Conservation (phyloP, 2,888 invertebrate genomes). For the Rugalucina vietnamica region DNA sequence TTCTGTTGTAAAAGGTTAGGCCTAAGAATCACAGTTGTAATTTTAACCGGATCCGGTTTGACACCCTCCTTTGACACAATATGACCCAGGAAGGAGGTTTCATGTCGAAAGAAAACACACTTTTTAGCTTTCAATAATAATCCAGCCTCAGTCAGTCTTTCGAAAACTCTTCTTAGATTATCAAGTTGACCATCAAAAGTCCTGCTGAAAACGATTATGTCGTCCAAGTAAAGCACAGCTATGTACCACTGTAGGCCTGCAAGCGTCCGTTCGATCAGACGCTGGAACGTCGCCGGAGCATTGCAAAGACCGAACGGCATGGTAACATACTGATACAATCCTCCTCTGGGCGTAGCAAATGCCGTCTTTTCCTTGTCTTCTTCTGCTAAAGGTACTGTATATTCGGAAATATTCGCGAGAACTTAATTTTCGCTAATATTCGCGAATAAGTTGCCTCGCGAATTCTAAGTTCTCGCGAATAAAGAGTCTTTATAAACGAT, state of each 20-base stretch:
- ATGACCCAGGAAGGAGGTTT: constrained; percentile 49
- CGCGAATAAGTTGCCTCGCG: no score
- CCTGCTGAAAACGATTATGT: constrained; percentile 50
- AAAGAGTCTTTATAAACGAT: no score
- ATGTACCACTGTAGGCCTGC: constrained; percentile 55
- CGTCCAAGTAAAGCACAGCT: constrained; percentile 61
- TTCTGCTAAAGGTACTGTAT: constrained; percentile 8
- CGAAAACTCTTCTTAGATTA: constrained; percentile 45
- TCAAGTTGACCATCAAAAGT: constrained; percentile 50
- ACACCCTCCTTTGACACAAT: constrained; percentile 48
- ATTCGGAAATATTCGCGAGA: no score
- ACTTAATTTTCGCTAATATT: no score
- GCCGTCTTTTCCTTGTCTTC: constrained; percentile 29
- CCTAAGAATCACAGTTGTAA: constrained; percentile 44
- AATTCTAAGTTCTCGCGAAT: no score
- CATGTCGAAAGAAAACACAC: constrained; percentile 39
- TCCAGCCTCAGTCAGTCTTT: constrained; percentile 38
- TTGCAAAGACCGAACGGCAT: constrained; percentile 11
- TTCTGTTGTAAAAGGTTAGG: constrained; percentile 45
- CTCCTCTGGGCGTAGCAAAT: constrained; percentile 30
- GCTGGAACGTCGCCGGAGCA: constrained; percentile 4
- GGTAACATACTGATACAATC: constrained; percentile 16
- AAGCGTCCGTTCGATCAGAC: constrained; percentile 24
- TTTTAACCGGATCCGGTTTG: constrained; percentile 36
- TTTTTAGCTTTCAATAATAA: constrained; percentile 55